Conservation (phyloP, 2,888 invertebrate genomes). For the Zygogramma bicolorata region DNA sequence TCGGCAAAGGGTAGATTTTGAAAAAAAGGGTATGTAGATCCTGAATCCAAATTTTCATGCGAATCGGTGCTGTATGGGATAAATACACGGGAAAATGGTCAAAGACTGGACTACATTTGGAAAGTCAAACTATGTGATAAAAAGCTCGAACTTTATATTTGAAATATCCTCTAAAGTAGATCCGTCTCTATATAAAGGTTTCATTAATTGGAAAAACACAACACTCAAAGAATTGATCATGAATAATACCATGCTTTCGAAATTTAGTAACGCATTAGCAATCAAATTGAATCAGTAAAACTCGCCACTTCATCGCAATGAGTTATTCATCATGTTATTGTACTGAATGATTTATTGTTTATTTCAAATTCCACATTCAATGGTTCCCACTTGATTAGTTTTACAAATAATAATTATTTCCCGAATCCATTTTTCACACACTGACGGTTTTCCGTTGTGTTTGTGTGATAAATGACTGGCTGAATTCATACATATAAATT, state of each 20-base stretch:
- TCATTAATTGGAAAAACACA: too few relatives aligned
- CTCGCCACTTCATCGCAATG: neutral
- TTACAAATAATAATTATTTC: slow-evolving; percentile 46
- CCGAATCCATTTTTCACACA: slow-evolving; percentile 47
- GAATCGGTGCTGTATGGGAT: too few relatives aligned
- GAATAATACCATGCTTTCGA: neutral
- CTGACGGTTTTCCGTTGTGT: slow-evolving; percentile 40
- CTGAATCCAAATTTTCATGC: too few relatives aligned
- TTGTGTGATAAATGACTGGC: slow-evolving; percentile 44
- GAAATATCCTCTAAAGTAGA: too few relatives aligned
- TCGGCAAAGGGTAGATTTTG: too few relatives aligned
- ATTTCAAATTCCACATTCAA: neutral
- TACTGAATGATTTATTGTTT: slow-evolving; percentile 12
- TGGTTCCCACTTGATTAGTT: slow-evolving; percentile 46
- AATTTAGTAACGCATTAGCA: neutral
- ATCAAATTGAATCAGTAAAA: neutral
- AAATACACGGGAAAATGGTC: too few relatives aligned
- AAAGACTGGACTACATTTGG: too few relatives aligned
- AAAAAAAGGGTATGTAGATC: too few relatives aligned
- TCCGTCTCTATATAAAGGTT: too few relatives aligned
- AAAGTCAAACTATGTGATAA: too few relatives aligned
- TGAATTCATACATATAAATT: slow-evolving; percentile 36
- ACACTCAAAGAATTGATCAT: neutral
- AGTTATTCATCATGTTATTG: neutral
- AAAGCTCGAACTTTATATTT: too few relatives aligned